Percentiles rank a stretch among this genome's conserved stretches.
Evolutionary conservation across 2,797 vertebrate genomes (phyloP).

Genomic region (Lophius americanus): DNA sequence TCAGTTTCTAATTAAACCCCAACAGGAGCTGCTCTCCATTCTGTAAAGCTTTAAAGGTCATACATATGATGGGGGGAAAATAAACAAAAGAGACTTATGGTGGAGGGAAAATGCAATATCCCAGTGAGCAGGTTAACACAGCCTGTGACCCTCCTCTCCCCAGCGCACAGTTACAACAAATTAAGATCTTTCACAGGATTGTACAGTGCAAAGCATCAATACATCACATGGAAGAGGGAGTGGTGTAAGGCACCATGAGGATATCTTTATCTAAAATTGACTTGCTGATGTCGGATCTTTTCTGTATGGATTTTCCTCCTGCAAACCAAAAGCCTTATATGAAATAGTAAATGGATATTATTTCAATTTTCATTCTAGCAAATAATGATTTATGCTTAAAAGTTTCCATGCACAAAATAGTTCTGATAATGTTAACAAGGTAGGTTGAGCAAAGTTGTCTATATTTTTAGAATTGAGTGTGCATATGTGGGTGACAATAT

Average conservation of each 20-base stretch:
- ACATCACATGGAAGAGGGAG: conserved; percentile 22
- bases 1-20: conserved; percentile 69
- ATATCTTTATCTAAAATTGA: conserved; percentile 13
- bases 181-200: conserved; percentile 36
- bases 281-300: background rate
- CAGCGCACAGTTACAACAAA: conserved; percentile 41
- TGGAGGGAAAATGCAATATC: conserved; percentile 26
- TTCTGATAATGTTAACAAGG: background rate
- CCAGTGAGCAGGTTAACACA: conserved; percentile 32
- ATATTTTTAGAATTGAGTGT: background rate
- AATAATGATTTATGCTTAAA: no score
- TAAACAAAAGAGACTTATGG: background rate
- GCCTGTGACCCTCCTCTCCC: conserved; percentile 40
- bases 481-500: background rate
- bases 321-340: background rate
- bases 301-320: conserved; percentile 1
- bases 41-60: conserved; percentile 63
- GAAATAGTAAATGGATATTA: background rate
- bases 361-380: background rate
- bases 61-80: conserved; percentile 31
- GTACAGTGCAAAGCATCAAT: conserved; percentile 5
- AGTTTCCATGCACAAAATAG: no score
- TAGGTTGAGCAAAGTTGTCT: background rate
- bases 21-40: conserved; percentile 57
- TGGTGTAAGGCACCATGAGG: conserved; percentile 5